phyloP scores from a whole-genome alignment of 2,888 invertebrate genomes.

The Serripes groenlandicus region DNA sequence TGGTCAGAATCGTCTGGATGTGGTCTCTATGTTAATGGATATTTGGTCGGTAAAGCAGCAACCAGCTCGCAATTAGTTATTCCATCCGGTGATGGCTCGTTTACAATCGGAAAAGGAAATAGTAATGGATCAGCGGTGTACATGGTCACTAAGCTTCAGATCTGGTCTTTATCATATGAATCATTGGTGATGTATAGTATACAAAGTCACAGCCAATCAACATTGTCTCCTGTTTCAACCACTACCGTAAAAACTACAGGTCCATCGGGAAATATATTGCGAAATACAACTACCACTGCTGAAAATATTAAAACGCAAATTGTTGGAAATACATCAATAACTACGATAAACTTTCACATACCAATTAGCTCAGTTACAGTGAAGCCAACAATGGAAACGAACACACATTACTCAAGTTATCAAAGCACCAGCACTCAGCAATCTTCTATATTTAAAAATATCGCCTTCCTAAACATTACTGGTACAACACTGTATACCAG shows the following conservation, averaged over 20 bases:
- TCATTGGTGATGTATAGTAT: not conserved
- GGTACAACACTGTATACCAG: slow-evolving; percentile 44
- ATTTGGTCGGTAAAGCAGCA: not conserved
- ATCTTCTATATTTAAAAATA: slow-evolving; percentile 18
- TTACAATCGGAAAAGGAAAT: not conserved
- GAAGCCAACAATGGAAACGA: no score
- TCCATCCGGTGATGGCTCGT: not conserved
- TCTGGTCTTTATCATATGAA: slow-evolving; percentile 7
- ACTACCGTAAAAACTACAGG: no score
- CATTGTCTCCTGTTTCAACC: no score
- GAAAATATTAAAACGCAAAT: no score
- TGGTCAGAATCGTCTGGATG: not conserved
- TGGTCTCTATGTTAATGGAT: slow-evolving; percentile 6
- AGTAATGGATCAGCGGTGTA: not conserved
- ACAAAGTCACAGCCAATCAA: not conserved
- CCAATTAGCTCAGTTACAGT: no score
- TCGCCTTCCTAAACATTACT: slow-evolving; percentile 47
- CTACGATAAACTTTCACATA: no score
- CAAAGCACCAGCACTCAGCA: no score
- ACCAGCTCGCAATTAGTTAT: not conserved
- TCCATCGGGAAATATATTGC: no score
- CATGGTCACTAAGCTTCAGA: not conserved
- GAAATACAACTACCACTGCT: no score
- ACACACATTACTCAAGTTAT: no score
- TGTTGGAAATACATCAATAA: no score